Evolutionary conservation across 2,113 vertebrate species (phyloP).

Genomic region (Pseudopipra pipra): DNA sequence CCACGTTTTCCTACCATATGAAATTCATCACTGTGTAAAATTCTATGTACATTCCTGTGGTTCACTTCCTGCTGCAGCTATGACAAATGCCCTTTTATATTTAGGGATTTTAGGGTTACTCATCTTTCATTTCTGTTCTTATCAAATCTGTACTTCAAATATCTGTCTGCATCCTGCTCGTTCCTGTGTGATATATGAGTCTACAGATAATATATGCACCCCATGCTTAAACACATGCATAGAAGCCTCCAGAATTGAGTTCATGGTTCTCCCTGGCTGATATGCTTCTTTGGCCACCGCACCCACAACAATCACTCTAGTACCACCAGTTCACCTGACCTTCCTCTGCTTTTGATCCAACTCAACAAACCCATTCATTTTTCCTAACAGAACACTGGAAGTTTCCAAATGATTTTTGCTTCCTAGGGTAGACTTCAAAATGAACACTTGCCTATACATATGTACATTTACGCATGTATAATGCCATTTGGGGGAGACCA

Average conservation of each 20-base stretch:
- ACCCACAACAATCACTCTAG: background rate
- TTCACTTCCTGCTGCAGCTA: conserved; percentile 38
- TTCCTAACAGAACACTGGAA: background rate
- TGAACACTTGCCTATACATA: background rate
- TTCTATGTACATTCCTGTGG: conserved; percentile 10
- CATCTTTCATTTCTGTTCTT: conserved; percentile 67
- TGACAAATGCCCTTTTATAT: conserved; percentile 48
- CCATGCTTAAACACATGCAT: background rate
- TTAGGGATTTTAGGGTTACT: conserved; percentile 36
- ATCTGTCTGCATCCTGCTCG: background rate
- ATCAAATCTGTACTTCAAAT: conserved; percentile 59
- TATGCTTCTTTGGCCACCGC: background rate
- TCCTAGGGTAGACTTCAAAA: background rate
- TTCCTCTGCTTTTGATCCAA: background rate
- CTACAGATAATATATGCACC: background rate
- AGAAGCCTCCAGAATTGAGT: background rate
- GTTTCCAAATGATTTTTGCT: background rate
- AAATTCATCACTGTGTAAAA: background rate
- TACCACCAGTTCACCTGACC: background rate
- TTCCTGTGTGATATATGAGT: background rate
- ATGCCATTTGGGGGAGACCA: background rate
- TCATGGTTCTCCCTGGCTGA: background rate
- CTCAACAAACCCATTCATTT: background rate
- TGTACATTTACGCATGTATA: background rate
- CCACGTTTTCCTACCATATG: background rate